phyloP scores from a whole-genome alignment of 2,888 invertebrate species.

The Troides oblongomaculatus region DNA sequence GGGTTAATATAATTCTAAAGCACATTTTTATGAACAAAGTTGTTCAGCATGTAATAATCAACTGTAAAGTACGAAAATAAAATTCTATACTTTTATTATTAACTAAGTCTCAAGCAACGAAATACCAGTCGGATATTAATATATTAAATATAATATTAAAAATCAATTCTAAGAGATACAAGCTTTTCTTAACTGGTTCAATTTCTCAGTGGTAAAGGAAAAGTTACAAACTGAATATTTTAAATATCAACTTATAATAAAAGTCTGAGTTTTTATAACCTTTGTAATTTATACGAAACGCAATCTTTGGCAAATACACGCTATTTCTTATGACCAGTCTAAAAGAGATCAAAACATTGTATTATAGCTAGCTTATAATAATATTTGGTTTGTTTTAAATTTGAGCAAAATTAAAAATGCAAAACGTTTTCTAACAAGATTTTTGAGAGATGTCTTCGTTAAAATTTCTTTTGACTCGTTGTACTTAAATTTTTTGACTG shows the following conservation, averaged over 20 bases:
- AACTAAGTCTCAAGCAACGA: not conserved
- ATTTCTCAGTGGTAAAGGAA: not conserved
- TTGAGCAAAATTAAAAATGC: constrained; percentile 28
- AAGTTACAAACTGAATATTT: no score
- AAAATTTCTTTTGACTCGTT: not conserved
- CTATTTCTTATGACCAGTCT: constrained; percentile 57
- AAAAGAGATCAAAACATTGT: constrained; percentile 62
- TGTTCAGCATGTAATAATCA: no score
- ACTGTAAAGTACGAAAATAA: no score
- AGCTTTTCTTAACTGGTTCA: not conserved
- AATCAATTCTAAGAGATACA: not conserved
- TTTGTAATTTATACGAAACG: constrained; percentile 41
- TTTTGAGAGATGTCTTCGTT: not conserved
- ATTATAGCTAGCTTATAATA: constrained; percentile 25
- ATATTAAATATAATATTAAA: not conserved
- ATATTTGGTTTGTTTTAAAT: constrained; percentile 22
- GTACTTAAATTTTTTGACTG: not conserved
- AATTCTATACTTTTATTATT: no score
- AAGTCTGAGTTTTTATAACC: constrained; percentile 12
- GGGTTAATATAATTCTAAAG: no score
- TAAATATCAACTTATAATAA: constrained; percentile 5
- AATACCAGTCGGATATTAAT: not conserved
- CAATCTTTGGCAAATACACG: constrained; percentile 58
- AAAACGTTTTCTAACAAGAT: not conserved
- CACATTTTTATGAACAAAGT: no score